Percentiles rank a stretch among this genome's conserved stretches.
Conservation (phyloP, 2,797 vertebrate species). For the Trematomus bernacchii region DNA sequence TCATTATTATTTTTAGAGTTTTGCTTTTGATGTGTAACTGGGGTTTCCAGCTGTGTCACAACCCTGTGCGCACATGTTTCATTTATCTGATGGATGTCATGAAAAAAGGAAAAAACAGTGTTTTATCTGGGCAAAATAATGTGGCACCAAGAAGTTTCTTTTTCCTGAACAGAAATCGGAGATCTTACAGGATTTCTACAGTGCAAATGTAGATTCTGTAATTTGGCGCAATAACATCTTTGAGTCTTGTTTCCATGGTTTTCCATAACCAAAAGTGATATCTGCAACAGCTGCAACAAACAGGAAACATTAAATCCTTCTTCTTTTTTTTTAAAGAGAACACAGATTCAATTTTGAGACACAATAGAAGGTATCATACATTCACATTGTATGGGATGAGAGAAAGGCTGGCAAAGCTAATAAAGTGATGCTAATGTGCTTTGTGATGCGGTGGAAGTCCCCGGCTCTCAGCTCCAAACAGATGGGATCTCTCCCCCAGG, state of each 20-base stretch:
- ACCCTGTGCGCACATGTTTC: slow-evolving; percentile 35
- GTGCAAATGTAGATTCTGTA: slow-evolving; percentile 36
- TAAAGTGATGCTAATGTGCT: slow-evolving; percentile 74
- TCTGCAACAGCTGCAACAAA: slow-evolving; percentile 35
- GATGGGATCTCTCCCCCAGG: slow-evolving; percentile 75
- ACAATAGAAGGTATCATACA: slow-evolving; percentile 56
- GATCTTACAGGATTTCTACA: slow-evolving; percentile 27
- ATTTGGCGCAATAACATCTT: neutral
- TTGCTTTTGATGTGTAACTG: slow-evolving; percentile 48
- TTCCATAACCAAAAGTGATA: slow-evolving; percentile 15
- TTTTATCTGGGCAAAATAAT: slow-evolving; percentile 7
- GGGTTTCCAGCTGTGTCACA: slow-evolving; percentile 34
- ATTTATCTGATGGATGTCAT: slow-evolving; percentile 33
- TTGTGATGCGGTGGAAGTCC: slow-evolving; percentile 64
- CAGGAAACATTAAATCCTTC: slow-evolving; percentile 1
- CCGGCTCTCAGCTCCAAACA: slow-evolving; percentile 63
- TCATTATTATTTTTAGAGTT: slow-evolving; percentile 8
- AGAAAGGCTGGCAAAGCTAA: slow-evolving; percentile 65
- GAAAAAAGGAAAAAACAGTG: slow-evolving; percentile 41
- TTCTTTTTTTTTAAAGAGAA: slow-evolving; percentile 17
- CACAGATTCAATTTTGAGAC: slow-evolving; percentile 53
- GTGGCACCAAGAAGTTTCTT: slow-evolving; percentile 24
- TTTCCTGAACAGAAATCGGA: slow-evolving; percentile 21
- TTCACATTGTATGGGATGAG: slow-evolving; percentile 80
- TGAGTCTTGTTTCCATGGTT: neutral